Conservation (phyloP, 2,113 vertebrate genomes). For the Odocoileus hemionus region DNA sequence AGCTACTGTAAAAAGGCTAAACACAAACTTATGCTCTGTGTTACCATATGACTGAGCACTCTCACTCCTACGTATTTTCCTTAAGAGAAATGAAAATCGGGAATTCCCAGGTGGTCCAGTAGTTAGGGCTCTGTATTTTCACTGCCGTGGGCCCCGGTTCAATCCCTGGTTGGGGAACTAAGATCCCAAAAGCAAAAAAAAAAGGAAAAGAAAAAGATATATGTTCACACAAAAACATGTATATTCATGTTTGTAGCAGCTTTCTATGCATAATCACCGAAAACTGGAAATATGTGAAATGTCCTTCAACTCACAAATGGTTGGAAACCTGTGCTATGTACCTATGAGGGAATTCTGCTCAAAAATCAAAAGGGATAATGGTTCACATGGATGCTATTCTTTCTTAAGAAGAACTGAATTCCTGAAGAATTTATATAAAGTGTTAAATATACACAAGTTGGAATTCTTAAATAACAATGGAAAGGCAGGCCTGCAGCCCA, state of each 20-base stretch:
- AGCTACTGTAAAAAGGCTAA: accelerated
- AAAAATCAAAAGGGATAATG: not conserved
- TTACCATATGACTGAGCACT: not conserved
- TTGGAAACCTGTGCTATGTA: too few relatives aligned
- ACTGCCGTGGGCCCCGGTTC: accelerated
- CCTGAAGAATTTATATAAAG: not conserved
- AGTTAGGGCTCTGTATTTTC: not conserved
- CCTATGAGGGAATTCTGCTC: not conserved
- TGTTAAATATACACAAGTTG: too few relatives aligned
- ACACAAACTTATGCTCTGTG: not conserved
- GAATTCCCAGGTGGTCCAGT: not conserved
- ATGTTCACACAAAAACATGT: not conserved
- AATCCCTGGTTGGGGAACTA: not conserved
- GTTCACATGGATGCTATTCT: not conserved
- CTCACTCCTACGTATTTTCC: not conserved
- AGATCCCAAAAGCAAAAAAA: not conserved
- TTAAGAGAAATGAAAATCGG: not conserved
- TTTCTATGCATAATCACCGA: too few relatives aligned
- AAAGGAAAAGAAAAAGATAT: not conserved
- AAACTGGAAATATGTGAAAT: not conserved
- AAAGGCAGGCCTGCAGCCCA: not conserved
- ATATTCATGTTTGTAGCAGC: not conserved
- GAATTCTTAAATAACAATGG: not conserved
- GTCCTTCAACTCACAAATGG: not conserved
- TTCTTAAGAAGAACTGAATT: not conserved